phyloP scores from a whole-genome alignment of 2,888 invertebrate species.

The Barypeithes pellucidus region DNA sequence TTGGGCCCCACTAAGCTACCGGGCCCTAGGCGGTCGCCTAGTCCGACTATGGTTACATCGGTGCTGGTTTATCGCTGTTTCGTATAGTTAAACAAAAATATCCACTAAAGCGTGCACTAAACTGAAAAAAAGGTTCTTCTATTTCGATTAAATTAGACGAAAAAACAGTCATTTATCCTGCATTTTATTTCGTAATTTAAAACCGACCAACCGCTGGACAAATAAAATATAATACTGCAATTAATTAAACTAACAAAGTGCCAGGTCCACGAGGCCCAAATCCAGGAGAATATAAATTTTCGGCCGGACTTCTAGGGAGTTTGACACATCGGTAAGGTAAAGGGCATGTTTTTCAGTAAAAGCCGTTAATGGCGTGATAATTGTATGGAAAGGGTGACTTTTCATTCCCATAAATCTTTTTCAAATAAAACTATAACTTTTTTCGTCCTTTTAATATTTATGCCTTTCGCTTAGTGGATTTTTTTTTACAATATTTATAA shows the following conservation, averaged over 20 bases:
- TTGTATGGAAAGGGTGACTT: conserved; percentile 48
- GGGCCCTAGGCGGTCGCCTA: too few species aligned
- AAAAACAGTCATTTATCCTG: conserved; percentile 49
- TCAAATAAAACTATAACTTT: conserved; percentile 3
- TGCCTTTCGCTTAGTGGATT: background rate
- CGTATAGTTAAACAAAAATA: too few species aligned
- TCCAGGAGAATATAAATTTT: conserved; percentile 55
- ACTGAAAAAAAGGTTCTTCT: conserved; percentile 29
- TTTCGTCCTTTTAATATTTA: background rate
- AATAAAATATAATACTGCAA: conserved; percentile 55
- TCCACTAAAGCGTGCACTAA: background rate
- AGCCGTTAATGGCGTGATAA: conserved; percentile 54
- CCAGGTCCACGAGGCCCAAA: conserved; percentile 54
- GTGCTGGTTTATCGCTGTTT: too few species aligned
- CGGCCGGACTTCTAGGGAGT: conserved; percentile 52
- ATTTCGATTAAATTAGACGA: conserved; percentile 50
- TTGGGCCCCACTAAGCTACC: too few species aligned
- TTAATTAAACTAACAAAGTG: conserved; percentile 55
- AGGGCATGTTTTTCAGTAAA: conserved; percentile 52
- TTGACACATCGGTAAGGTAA: conserved; percentile 54
- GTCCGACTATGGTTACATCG: too few species aligned
- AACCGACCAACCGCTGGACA: conserved; percentile 55
- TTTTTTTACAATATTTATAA: too few species aligned
- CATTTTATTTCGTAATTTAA: conserved; percentile 55
- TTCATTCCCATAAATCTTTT: conserved; percentile 43